These are phyloP conservation scores for Xylocopa sonorina DNA, from an alignment of 1,140 invertebrate genomes.

Conservation along the genomic window DNA sequence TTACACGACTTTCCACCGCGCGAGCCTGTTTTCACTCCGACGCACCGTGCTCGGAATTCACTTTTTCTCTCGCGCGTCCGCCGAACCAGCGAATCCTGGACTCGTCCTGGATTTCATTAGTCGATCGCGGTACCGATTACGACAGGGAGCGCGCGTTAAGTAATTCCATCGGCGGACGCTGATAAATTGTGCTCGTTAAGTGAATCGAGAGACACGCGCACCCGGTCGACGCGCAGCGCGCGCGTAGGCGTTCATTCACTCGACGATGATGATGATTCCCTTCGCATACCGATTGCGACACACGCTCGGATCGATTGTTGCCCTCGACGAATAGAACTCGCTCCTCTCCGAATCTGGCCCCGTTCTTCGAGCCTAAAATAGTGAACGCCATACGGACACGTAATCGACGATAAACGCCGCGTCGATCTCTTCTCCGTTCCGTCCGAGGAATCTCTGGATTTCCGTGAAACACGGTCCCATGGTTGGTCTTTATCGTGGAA, in stretches of 20 bases:
- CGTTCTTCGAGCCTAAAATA: neutral
- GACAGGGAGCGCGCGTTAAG: conserved; percentile 17
- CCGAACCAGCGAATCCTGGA: neutral
- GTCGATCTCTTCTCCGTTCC: neutral
- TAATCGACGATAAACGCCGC: neutral
- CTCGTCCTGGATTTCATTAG: conserved; percentile 3
- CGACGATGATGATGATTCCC: conserved; percentile 43
- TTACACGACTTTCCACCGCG: conserved; percentile 16
- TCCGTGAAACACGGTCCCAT: too few relatives aligned
- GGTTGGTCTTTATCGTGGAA: too few relatives aligned
- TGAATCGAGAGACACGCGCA: conserved; percentile 56
- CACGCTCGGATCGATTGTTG: conserved; percentile 2
- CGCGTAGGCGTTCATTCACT: conserved; percentile 60
- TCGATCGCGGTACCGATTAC: neutral
- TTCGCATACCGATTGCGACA: conserved; percentile 40
- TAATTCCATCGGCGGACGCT: conserved; percentile 47
- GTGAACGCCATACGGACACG: too few relatives aligned
- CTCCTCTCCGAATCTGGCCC: conserved; percentile 1
- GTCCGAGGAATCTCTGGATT: neutral
- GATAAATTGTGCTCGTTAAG: conserved; percentile 58
- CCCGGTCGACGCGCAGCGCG: conserved; percentile 17
- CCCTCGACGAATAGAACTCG: neutral
- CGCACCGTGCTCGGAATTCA: neutral
- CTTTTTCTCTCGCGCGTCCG: neutral
- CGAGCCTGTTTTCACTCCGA: neutral